Base-by-base conservation (phyloP, 92 coral and sea anemone species). In the Nematostella vectensis region DNA sequence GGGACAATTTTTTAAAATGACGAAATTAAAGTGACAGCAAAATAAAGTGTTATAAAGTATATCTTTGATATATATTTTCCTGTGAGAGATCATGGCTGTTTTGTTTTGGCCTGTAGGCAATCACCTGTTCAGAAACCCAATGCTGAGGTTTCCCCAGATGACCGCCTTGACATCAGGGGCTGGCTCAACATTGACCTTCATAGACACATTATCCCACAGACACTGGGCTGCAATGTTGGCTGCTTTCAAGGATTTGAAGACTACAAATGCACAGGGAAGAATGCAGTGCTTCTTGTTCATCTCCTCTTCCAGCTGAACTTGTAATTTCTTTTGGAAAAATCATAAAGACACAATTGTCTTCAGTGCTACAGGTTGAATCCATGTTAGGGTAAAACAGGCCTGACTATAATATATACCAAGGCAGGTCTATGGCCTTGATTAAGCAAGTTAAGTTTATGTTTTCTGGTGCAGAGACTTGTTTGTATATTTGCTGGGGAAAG, bases 121-220 rank as follows among this genome's bases (percentile, higher is more conserved):
- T n/a, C 58, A 85, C 95, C 95, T 80, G 47, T 50, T 23, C 48
- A 72, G 67, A 31, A 82, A 45, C 24, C 78, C 76, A 38, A 25
- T 27, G 10, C 50, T 50, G 12, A 91, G 76, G 39, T 91, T 88
- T 16, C 28, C 48, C 98, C 98, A 91, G 23, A 91, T 76, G 20
- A 79, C 68, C 22, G 78, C 88, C 58, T 71, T 55, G 38, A 72
- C 69, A 25, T 77, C 87, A 12, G 98, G 98, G 20, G 95, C 94
- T 31, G 82, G 72, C 11, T 62, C 48, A 1, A 62, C 70, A 27
- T 64, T 68, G 47, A 66, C 47, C 18, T 62, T 48, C 67, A 78
- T 50, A 2, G 95, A 65, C n/a, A 82, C 80, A 33, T 59, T 65
- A 20, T 75, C 85, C 87, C 89, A 81, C 36, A 73, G 43, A 1